A percentile compares a stretch with the other conserved stretches of the same genome.
Conservation (phyloP, 2,888 invertebrate species). For the Sceliomorpha sp. region DNA sequence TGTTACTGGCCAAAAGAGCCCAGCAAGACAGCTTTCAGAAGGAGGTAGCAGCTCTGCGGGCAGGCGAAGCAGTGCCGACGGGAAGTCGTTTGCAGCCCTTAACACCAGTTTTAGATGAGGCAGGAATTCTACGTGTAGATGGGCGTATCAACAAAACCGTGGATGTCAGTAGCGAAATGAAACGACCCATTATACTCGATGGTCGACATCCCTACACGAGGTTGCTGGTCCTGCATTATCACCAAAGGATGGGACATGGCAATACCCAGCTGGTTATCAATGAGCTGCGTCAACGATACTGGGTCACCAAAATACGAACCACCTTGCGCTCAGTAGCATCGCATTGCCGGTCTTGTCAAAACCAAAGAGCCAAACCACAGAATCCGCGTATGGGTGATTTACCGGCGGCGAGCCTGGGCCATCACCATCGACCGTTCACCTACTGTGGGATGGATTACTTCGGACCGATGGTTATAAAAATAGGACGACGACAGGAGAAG, state of each 20-base stretch:
- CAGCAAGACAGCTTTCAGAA: too few relatives aligned
- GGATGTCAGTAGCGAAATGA: too few relatives aligned
- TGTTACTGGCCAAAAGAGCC: too few relatives aligned
- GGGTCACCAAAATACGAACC: slow-evolving; percentile 8
- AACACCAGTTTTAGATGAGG: too few relatives aligned
- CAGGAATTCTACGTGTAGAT: too few relatives aligned
- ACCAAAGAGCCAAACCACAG: slow-evolving; percentile 20
- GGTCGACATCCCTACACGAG: not conserved
- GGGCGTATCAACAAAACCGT: too few relatives aligned
- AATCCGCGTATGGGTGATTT: slow-evolving; percentile 10
- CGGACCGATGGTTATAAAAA: slow-evolving; percentile 53
- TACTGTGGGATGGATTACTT: slow-evolving; percentile 11
- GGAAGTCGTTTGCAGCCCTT: too few relatives aligned
- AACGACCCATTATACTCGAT: slow-evolving; percentile 11
- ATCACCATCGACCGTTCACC: slow-evolving; percentile 12
- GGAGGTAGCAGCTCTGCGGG: too few relatives aligned
- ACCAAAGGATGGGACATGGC: not conserved
- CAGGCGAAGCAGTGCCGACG: too few relatives aligned
- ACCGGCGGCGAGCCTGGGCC: slow-evolving; percentile 1
- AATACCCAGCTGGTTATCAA: slow-evolving; percentile 10
- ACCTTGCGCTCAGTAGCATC: slow-evolving; percentile 17
- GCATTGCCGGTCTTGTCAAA: slow-evolving; percentile 16
- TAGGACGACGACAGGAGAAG: slow-evolving; percentile 53
- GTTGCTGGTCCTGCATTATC: too few relatives aligned
- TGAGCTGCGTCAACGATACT: slow-evolving; percentile 9